These are phyloP conservation scores for Drosophila erecta DNA, from an alignment of 1,140 invertebrate species.

Conservation along the genomic window DNA sequence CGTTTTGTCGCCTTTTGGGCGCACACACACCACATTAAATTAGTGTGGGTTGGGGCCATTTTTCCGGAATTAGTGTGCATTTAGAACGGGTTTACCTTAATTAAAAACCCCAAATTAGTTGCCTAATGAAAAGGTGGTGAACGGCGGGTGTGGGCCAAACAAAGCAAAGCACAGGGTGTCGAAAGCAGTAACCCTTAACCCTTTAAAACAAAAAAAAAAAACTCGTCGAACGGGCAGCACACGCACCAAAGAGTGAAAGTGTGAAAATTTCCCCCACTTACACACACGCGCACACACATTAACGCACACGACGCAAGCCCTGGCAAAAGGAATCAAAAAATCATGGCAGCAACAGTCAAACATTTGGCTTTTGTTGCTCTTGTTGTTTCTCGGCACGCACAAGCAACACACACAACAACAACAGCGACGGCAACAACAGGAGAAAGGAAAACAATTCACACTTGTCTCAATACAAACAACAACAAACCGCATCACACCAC, in stretches of 20 bases:
- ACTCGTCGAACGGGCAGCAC: conserved; percentile 63
- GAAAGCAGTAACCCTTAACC: conserved; percentile 34
- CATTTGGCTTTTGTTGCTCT: conserved; percentile 35
- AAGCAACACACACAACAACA: conserved; percentile 55
- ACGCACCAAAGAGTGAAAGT: conserved; percentile 72
- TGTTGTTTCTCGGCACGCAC: conserved; percentile 56
- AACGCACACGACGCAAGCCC: conserved; percentile 65
- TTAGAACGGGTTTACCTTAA: conserved; percentile 45
- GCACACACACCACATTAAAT: conserved; percentile 54
- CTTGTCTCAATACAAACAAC: conserved; percentile 82
- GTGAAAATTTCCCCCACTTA: conserved; percentile 62
- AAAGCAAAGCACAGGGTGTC: neutral
- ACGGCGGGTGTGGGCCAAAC: neutral
- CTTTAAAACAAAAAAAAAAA: conserved; percentile 32
- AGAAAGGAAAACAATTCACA: conserved; percentile 80
- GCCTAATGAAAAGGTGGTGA: conserved; percentile 24
- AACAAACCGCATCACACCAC: conserved; percentile 75
- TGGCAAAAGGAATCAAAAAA: conserved; percentile 72
- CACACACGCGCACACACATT: conserved; percentile 12
- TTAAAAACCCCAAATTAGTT: conserved; percentile 40
- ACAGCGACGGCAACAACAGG: conserved; percentile 44
- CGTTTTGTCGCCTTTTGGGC: conserved; percentile 61
- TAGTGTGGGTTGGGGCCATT: conserved; percentile 51
- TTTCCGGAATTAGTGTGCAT: conserved; percentile 40
- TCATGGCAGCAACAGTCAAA: conserved; percentile 69